These are phyloP conservation scores for Polyommatus icarus DNA, from an alignment of 2,888 invertebrate genomes.

Conservation along the genomic window DNA sequence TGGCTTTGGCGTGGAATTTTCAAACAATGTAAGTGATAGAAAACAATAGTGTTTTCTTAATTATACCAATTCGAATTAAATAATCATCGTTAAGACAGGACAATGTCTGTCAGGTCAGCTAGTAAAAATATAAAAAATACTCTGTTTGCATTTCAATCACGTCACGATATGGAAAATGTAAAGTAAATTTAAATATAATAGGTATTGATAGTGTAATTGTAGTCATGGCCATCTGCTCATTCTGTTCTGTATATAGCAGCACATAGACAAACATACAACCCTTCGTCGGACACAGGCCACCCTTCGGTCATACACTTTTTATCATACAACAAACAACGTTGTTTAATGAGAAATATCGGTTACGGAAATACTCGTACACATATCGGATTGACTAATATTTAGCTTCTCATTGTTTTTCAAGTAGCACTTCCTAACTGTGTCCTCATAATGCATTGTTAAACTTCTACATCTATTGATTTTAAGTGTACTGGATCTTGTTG, in stretches of 20 bases:
- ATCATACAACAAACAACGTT: constrained; percentile 65
- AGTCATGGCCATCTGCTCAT: constrained; percentile 72
- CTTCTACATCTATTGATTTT: not conserved
- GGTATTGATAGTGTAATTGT: constrained; percentile 75
- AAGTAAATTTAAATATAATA: constrained; percentile 66
- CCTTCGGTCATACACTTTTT: constrained; percentile 72
- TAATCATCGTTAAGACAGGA: too few relatives aligned
- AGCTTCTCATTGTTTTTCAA: constrained; percentile 47
- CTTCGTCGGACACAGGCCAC: constrained; percentile 53
- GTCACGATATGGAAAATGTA: constrained; percentile 22
- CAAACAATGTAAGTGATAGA: too few relatives aligned
- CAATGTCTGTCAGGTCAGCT: too few relatives aligned
- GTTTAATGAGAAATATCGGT: constrained; percentile 77
- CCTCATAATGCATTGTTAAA: not conserved
- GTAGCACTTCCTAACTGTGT: constrained; percentile 8
- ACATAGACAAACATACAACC: constrained; percentile 54
- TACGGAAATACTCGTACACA: constrained; percentile 71
- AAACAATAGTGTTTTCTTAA: too few relatives aligned
- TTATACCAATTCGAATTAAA: too few relatives aligned
- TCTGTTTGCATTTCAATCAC: constrained; percentile 29
- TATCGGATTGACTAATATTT: constrained; percentile 72
- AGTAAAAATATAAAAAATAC: not conserved
- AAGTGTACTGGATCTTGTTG: not conserved
- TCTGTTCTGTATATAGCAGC: constrained; percentile 57
- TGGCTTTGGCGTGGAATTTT: too few relatives aligned